Percentiles rank a stretch among this genome's conserved stretches.
These are phyloP conservation scores for Melanophora roralis DNA, from an alignment of 2,888 invertebrate genomes.

Conservation along the genomic window DNA sequence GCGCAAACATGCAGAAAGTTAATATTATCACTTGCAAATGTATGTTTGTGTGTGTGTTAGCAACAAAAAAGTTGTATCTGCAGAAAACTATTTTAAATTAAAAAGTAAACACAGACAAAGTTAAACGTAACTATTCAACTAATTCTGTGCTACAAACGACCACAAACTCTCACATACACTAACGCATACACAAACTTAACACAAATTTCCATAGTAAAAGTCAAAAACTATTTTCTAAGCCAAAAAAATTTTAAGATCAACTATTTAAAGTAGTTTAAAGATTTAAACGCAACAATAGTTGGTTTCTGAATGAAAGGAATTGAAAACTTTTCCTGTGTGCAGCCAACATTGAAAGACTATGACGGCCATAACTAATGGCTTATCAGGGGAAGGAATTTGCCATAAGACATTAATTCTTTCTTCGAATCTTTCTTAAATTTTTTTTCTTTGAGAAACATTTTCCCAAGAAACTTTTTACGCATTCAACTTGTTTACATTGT, in stretches of 20 bases:
- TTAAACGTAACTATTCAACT: constrained; percentile 11
- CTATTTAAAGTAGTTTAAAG: constrained; percentile 52
- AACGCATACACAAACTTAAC: not conserved
- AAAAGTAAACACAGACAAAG: constrained; percentile 45
- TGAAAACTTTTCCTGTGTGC: constrained; percentile 19
- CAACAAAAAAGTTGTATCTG: constrained; percentile 41
- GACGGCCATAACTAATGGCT: constrained; percentile 17
- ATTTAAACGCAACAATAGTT: constrained; percentile 38
- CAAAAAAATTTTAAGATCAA: constrained; percentile 60
- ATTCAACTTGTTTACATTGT: constrained; percentile 30
- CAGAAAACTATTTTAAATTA: constrained; percentile 61
- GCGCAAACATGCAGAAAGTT: constrained; percentile 20
- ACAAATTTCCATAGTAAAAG: constrained; percentile 3
- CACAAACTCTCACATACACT: not conserved
- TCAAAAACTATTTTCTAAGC: constrained; percentile 55
- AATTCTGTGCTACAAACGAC: not conserved
- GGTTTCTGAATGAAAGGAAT: constrained; percentile 11
- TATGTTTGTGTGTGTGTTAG: not conserved
- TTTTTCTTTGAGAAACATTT: not conserved
- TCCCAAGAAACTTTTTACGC: constrained; percentile 29
- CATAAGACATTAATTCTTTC: not conserved
- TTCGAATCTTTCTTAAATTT: not conserved
- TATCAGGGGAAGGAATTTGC: not conserved
- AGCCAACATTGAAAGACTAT: not conserved
- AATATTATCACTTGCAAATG: constrained; percentile 2